These are phyloP conservation scores for Hippoglossus stenolepis DNA, from an alignment of 2,113 vertebrate species.

Conservation along the genomic window DNA sequence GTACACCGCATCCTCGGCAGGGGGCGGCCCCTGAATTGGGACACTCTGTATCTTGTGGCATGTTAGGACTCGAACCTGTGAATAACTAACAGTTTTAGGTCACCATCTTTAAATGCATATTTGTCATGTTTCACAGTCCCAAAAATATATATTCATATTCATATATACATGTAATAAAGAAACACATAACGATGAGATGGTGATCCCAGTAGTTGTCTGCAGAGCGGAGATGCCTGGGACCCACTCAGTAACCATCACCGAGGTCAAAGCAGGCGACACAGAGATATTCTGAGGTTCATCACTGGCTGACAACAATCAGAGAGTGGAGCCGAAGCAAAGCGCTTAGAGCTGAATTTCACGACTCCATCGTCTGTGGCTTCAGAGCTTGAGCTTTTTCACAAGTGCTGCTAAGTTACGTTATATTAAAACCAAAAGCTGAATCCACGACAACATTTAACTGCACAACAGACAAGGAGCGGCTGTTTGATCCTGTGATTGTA, in stretches of 20 bases:
- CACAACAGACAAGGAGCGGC: slow-evolving; percentile 12
- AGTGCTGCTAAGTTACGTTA: too few species aligned
- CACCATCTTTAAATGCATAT: slow-evolving; percentile 14
- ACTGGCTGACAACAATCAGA: neutral
- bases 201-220: slow-evolving; percentile 5
- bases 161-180: slow-evolving; percentile 35
- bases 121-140: slow-evolving; percentile 37
- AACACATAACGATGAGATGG: slow-evolving; percentile 25
- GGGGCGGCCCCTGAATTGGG: too few species aligned
- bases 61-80: too few species aligned
- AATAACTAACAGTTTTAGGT: slow-evolving; percentile 2
- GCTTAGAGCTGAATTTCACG: slow-evolving; percentile 12
- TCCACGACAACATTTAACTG: slow-evolving; percentile 22
- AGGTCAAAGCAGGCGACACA: too few species aligned
- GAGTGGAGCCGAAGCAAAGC: too few species aligned
- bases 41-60: neutral
- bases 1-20: too few species aligned
- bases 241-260: too few species aligned
- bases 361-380: slow-evolving; percentile 11
- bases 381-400: slow-evolving; percentile 3
- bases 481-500: neutral
- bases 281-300: neutral
- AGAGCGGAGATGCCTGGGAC: neutral
- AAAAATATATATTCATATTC: slow-evolving; percentile 46
- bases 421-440: neutral